Evolutionary conservation across 2,888 invertebrate genomes (phyloP).

Genomic region (Nephrotoma flavescens): DNA sequence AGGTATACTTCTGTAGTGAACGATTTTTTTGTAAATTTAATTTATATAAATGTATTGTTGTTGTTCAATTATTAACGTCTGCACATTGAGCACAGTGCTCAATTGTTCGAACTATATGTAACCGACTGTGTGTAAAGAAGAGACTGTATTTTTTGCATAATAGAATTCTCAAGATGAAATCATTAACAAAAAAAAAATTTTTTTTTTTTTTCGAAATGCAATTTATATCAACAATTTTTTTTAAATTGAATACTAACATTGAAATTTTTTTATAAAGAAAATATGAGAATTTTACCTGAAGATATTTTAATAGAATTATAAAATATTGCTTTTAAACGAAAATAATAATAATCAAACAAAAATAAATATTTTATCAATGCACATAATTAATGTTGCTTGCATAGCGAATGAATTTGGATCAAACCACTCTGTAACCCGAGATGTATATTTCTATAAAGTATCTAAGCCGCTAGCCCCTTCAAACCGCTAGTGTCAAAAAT

Average conservation of each 20-base stretch:
- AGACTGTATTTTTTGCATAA: neutral
- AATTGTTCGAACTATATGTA: neutral
- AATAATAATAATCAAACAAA: too few relatives aligned
- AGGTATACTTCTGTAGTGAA: neutral
- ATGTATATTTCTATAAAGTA: too few relatives aligned
- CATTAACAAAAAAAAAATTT: neutral
- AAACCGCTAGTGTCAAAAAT: too few relatives aligned
- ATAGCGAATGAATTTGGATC: too few relatives aligned
- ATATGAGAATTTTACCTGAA: neutral
- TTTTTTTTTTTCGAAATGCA: neutral
- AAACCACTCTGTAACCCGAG: too few relatives aligned
- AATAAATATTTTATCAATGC: too few relatives aligned
- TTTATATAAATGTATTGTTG: neutral
- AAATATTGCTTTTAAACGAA: neutral
- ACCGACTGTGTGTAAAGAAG: neutral
- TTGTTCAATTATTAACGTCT: neutral
- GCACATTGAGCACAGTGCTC: neutral
- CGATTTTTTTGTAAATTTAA: neutral
- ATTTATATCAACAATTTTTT: neutral
- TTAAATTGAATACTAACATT: neutral
- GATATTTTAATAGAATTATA: neutral
- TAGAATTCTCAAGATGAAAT: neutral
- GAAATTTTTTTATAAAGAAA: neutral
- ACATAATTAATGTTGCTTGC: too few relatives aligned
- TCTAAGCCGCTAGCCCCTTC: too few relatives aligned